phyloP scores from a whole-genome alignment of 2,888 invertebrate species.

The Pterostichus niger region DNA sequence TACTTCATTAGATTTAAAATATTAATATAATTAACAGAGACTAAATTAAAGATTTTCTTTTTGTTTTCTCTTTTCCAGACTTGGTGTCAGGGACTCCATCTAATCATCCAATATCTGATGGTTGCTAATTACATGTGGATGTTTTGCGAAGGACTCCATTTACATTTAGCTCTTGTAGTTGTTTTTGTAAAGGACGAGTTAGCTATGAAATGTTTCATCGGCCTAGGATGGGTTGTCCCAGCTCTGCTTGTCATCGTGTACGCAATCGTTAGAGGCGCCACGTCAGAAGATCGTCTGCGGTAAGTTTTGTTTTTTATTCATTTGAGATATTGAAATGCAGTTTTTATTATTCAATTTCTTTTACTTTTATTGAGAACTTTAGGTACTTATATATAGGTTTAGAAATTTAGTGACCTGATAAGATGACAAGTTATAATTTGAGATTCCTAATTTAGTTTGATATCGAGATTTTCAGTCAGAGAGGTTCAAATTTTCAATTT shows the following conservation, averaged over 20 bases:
- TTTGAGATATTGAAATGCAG: too few relatives aligned
- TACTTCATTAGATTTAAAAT: too few relatives aligned
- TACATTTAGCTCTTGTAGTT: slow-evolving; percentile 87
- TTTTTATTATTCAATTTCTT: too few relatives aligned
- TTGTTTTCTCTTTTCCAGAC: slow-evolving; percentile 76
- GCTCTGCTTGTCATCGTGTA: slow-evolving; percentile 78
- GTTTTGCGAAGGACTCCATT: slow-evolving; percentile 89
- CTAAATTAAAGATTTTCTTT: too few relatives aligned
- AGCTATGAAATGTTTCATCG: slow-evolving; percentile 84
- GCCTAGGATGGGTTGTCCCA: slow-evolving; percentile 85
- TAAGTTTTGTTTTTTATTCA: not conserved
- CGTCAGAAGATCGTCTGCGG: slow-evolving; percentile 20
- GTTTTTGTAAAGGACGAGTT: slow-evolving; percentile 87
- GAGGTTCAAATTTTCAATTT: too few relatives aligned
- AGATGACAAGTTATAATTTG: too few relatives aligned
- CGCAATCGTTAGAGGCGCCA: slow-evolving; percentile 74
- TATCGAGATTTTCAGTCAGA: too few relatives aligned
- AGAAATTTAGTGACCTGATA: too few relatives aligned
- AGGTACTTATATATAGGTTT: too few relatives aligned
- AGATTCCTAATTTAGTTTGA: too few relatives aligned
- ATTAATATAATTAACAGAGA: too few relatives aligned
- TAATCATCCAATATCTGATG: slow-evolving; percentile 85
- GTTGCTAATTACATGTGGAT: slow-evolving; percentile 91
- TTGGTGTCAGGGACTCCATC: slow-evolving; percentile 86
- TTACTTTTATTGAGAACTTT: too few relatives aligned